Percentiles rank a stretch among this genome's conserved stretches.
Evolutionary conservation across 2,113 vertebrate genomes (phyloP).

Genomic region (Mesocricetus auratus): DNA sequence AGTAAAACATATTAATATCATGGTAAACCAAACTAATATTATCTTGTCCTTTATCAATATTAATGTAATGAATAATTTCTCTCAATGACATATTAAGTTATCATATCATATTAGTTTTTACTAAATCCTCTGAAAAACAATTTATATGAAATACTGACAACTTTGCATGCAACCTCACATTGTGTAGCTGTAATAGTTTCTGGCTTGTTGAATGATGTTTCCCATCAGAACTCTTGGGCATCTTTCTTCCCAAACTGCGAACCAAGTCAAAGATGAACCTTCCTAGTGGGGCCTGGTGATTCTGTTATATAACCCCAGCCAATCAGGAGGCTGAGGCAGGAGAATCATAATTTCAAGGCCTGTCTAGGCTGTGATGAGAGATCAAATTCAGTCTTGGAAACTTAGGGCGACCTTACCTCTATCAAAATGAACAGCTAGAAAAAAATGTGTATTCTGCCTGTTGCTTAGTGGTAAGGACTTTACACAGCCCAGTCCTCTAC

Average conservation of each 20-base stretch:
- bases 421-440: background rate
- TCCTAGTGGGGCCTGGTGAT: background rate
- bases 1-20: background rate
- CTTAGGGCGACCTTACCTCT: background rate
- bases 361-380: background rate
- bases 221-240: background rate
- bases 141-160: background rate
- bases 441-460: too few species aligned
- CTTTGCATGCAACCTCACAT: background rate
- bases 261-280: background rate
- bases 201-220: background rate
- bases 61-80: background rate
- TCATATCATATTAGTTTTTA: background rate
- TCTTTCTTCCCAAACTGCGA: background rate
- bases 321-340: background rate
- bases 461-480: background rate
- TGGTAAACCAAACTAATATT: background rate
- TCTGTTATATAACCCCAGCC: background rate
- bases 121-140: background rate
- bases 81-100: background rate
- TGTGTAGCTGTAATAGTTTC: background rate
- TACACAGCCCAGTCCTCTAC: background rate
- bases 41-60: conserved; percentile 7
- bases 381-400: background rate
- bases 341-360: background rate